Evolutionary conservation across 2,797 vertebrate genomes (phyloP).

Genomic region (Sardinella longiceps): DNA sequence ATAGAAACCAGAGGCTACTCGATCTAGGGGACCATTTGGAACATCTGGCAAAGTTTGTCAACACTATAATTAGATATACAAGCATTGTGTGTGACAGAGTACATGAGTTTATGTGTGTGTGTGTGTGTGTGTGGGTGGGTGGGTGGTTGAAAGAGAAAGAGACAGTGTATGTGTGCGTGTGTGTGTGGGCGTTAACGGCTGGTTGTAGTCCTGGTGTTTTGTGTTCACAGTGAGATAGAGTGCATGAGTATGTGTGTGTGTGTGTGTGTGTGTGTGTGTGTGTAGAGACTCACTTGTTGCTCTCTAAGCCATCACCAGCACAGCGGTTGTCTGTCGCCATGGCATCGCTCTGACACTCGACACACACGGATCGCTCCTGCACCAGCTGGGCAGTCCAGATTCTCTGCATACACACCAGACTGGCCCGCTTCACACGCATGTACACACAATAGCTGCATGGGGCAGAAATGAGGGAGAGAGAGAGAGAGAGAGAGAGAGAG

Average conservation of each 20-base stretch:
- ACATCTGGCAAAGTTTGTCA: neutral
- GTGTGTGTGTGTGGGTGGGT: neutral
- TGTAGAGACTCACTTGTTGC: conserved; percentile 69
- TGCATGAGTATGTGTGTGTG: neutral
- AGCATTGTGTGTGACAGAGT: neutral
- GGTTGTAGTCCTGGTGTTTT: no score
- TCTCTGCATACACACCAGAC: conserved; percentile 69
- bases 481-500: neutral
- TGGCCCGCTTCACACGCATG: conserved; percentile 79
- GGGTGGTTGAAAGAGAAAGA: no score
- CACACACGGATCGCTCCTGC: conserved; percentile 74
- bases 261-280: neutral
- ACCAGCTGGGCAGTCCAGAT: conserved; percentile 79
- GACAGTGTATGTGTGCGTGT: neutral
- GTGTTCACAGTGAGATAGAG: neutral
- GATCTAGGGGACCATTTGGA: neutral
- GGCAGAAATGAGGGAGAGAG: neutral
- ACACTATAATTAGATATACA: neutral
- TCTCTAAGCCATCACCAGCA: conserved; percentile 74
- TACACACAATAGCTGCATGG: conserved; percentile 82
- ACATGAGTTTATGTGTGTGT: neutral
- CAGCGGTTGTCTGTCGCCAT: conserved; percentile 72
- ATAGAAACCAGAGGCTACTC: neutral
- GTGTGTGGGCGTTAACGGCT: no score
- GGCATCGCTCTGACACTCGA: conserved; percentile 76